phyloP scores from a whole-genome alignment of 2,797 vertebrate genomes.

The Hippopotamyrus pictus region DNA sequence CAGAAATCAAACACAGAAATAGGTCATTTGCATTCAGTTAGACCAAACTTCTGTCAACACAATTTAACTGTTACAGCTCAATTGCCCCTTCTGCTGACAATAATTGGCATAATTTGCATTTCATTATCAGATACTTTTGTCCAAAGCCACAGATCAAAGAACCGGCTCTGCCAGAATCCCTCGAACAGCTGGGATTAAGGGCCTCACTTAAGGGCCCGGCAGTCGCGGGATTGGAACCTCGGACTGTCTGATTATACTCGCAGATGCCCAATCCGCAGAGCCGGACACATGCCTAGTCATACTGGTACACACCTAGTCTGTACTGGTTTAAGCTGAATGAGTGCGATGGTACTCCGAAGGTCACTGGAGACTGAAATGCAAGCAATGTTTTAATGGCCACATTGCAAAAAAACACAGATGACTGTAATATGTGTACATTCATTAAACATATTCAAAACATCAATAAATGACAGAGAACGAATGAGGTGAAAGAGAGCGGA shows the following conservation, averaged over 20 bases:
- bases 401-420: background rate
- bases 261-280: background rate
- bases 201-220: background rate
- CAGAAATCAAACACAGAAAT: background rate
- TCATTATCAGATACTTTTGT: background rate
- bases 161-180: background rate
- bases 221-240: background rate
- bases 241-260: background rate
- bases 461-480: background rate
- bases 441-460: background rate
- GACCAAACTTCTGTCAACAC: background rate
- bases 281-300: background rate
- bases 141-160: background rate
- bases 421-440: background rate
- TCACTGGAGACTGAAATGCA: background rate
- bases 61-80: background rate
- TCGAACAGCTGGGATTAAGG: background rate
- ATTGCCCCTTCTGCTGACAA: background rate
- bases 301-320: no score
- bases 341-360: background rate
- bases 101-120: background rate
- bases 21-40: background rate
- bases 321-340: background rate
- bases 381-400: background rate
- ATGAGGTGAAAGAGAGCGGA: background rate